Evolutionary conservation across 2,113 vertebrate species (phyloP).

Genomic region (Mastomys natalensis): DNA sequence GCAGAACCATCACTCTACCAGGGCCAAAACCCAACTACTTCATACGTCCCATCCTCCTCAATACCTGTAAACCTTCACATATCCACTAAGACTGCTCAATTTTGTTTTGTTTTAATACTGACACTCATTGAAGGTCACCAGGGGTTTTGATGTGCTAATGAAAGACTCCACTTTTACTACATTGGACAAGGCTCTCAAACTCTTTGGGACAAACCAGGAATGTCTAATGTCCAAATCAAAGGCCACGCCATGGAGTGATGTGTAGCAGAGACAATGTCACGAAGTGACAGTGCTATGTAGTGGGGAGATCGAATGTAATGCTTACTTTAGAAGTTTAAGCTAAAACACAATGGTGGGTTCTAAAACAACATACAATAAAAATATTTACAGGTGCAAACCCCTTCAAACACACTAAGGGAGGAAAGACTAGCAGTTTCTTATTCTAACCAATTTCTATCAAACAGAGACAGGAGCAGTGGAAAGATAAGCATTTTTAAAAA

Average conservation of each 20-base stretch:
- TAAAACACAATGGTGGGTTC: background rate
- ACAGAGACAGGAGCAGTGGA: background rate
- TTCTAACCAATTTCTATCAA: background rate
- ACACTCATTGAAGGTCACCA: background rate
- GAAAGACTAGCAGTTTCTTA: constrained; percentile 37
- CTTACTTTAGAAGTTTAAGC: background rate
- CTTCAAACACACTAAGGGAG: constrained; percentile 35
- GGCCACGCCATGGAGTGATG: background rate
- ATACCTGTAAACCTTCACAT: constrained; percentile 1
- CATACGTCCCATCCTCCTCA: background rate
- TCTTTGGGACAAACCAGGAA: background rate
- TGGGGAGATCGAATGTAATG: constrained; percentile 1
- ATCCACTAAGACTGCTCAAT: background rate
- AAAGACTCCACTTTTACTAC: background rate
- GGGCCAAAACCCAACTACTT: constrained; percentile 33
- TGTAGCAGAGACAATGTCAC: background rate
- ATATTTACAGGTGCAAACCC: constrained; percentile 8
- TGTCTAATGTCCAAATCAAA: background rate
- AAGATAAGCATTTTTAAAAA: constrained; percentile 19
- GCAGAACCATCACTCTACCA: background rate
- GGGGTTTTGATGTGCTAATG: background rate
- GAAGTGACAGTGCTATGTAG: background rate
- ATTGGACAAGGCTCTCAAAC: constrained; percentile 5
- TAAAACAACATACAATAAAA: constrained; percentile 33
- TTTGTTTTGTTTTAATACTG: background rate